phyloP scores from a whole-genome alignment of 2,797 vertebrate species.

The Tokudaia muenninki region DNA sequence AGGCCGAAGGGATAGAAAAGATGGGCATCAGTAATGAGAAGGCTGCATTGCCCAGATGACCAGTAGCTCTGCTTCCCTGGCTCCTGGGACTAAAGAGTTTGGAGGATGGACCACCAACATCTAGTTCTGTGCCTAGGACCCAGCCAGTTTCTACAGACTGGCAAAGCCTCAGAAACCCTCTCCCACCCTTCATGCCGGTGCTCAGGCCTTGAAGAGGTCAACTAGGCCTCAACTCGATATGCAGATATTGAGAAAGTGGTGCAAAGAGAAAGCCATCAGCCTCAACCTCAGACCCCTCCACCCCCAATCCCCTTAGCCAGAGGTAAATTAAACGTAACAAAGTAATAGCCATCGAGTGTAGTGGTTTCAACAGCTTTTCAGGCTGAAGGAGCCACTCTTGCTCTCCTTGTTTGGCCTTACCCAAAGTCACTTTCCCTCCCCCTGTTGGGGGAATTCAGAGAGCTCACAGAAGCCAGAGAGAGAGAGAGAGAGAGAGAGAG shows the following conservation, averaged over 20 bases:
- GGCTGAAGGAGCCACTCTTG: slow-evolving; percentile 90
- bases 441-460: background rate
- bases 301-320: background rate
- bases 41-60: background rate
- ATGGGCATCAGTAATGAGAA: background rate
- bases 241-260: slow-evolving; percentile 2
- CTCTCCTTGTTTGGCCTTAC: slow-evolving; percentile 83
- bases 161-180: background rate
- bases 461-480: background rate
- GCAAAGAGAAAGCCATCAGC: slow-evolving; percentile 9
- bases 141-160: fast-evolving
- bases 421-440: slow-evolving; percentile 90
- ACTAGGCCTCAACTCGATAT: background rate
- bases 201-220: background rate
- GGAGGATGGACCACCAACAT: background rate
- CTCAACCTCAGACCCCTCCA: background rate
- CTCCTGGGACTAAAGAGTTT: background rate
- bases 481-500: background rate
- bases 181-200: fast-evolving
- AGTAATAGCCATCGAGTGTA: slow-evolving; percentile 86
- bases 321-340: slow-evolving; percentile 82
- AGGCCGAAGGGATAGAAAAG: background rate
- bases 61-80: fast-evolving
- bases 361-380: slow-evolving; percentile 89
- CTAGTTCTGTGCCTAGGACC: background rate